Evolutionary conservation across 2,888 invertebrate species (phyloP).

Genomic region (Onchidella celtica): DNA sequence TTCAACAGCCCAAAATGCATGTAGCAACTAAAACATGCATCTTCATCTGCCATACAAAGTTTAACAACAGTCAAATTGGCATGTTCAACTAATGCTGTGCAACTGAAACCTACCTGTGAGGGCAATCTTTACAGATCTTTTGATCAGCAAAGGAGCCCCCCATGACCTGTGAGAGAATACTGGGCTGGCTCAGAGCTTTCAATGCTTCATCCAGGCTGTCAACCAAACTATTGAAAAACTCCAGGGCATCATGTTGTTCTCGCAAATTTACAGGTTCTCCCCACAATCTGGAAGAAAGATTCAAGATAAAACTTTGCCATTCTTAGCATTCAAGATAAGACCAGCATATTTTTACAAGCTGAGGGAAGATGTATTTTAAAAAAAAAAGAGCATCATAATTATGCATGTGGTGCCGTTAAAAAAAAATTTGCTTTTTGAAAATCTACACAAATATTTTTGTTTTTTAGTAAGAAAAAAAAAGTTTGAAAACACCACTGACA

Average conservation of each 20-base stretch:
- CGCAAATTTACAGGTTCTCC: conserved; percentile 98
- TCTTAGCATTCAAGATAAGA: background rate
- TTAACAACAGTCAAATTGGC: no score
- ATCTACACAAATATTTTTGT: no score
- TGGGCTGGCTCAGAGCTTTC: conserved; percentile 90
- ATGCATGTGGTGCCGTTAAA: no score
- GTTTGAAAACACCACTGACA: no score
- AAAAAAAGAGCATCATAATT: no score
- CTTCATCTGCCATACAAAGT: no score
- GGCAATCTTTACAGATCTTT: conserved; percentile 99
- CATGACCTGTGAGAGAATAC: conserved; percentile 86
- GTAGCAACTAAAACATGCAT: no score
- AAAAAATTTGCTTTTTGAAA: no score
- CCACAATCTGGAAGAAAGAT: conserved; percentile 85
- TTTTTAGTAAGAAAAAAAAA: no score
- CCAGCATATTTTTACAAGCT: background rate
- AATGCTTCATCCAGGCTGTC: conserved; percentile 97
- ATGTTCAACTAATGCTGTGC: no score
- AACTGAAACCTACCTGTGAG: conserved; percentile 95
- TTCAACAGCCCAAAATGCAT: no score
- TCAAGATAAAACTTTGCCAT: background rate
- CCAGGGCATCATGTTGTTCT: conserved; percentile 99
- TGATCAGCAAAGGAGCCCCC: conserved; percentile 99
- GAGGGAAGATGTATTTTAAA: no score
- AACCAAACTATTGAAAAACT: conserved; percentile 98